phyloP scores from a whole-genome alignment of 1,140 invertebrate species.

The Drosophila tani region DNA sequence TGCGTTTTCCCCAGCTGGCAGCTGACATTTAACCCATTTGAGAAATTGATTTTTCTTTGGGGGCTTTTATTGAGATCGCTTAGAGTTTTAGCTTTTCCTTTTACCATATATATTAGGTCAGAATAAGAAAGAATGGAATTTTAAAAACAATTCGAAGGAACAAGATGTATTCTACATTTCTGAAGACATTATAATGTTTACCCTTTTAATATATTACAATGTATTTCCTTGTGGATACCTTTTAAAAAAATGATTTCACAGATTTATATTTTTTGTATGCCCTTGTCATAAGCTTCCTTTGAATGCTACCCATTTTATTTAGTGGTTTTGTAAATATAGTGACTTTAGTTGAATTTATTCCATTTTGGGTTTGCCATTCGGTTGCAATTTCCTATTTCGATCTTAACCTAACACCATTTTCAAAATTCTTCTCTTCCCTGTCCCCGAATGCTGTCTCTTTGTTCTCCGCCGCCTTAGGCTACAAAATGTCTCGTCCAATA shows the following conservation, averaged over 20 bases:
- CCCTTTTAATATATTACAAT: too few species aligned
- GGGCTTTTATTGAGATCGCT: slow-evolving; percentile 9
- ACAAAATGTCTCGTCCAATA: slow-evolving; percentile 92
- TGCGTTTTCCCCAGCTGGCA: slow-evolving; percentile 20
- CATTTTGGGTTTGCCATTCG: slow-evolving; percentile 1
- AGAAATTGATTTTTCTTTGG: slow-evolving; percentile 32
- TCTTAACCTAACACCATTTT: slow-evolving; percentile 35
- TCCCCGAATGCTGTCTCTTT: slow-evolving; percentile 1
- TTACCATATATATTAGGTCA: too few species aligned
- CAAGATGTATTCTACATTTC: too few species aligned
- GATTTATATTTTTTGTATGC: not conserved
- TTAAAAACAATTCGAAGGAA: not conserved
- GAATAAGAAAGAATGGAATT: not conserved
- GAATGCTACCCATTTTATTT: slow-evolving; percentile 47
- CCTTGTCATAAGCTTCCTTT: not conserved
- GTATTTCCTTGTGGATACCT: too few species aligned
- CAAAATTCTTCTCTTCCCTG: slow-evolving; percentile 14
- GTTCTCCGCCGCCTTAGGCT: slow-evolving; percentile 87
- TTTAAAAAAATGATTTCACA: not conserved
- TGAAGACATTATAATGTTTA: too few species aligned
- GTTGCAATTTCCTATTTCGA: slow-evolving; percentile 50
- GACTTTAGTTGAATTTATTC: too few species aligned
- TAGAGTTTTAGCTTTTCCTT: not conserved
- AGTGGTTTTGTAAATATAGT: slow-evolving; percentile 59
- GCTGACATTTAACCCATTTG: slow-evolving; percentile 52